Base-by-base conservation (phyloP, 2,797 vertebrate genomes). In the Spheniscus humboldti region DNA sequence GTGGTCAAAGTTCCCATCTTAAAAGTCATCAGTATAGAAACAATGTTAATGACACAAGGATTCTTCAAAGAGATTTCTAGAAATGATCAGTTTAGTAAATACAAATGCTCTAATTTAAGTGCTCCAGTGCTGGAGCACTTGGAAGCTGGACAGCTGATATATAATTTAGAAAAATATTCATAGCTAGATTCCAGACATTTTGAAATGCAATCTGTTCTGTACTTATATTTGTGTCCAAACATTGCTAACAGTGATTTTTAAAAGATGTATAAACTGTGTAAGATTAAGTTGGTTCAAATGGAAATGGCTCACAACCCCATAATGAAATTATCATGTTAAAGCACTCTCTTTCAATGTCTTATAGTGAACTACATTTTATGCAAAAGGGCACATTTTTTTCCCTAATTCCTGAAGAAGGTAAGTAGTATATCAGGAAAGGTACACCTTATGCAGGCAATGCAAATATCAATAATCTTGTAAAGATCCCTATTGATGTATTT, bases 121-220 rank as follows among this genome's bases (percentile, higher is more conserved):
- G n/a, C 55, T 92, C 48, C 60, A 62, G 50, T 82, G 28, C 37
- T 92, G 60, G 73, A 75, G 16, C 67, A 68, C 41, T 90, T 96
- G 78, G 92, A 82, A 96, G 62, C 50, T 63, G 62, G 59, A 90
- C 71, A 96, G 80, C 37, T 93, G 85, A 93, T 69, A 68, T 41
- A 41, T 47, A 41, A 62, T 84, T 87, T 88, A 55, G 72, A 68
- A 89, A 94, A 92, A n/a, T n/a, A 74, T 66, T 95, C 64, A 31
- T 35, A 96, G 30, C 68, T 92, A 66, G 57, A 95, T 91, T 96
- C 78, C 74, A 86, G 85, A 71, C 48, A 81, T 93, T 94, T 92
- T 72, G 59, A 91, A 88, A 88, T 75, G 14, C 59, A 79, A 10
- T 85, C 67, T 95, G 63, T 93, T 91, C 55, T 66, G 39, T 88